Base-by-base conservation (phyloP, 37 sponge, comb jelly and placozoan species). In the Hormiphora californensis region DNA sequence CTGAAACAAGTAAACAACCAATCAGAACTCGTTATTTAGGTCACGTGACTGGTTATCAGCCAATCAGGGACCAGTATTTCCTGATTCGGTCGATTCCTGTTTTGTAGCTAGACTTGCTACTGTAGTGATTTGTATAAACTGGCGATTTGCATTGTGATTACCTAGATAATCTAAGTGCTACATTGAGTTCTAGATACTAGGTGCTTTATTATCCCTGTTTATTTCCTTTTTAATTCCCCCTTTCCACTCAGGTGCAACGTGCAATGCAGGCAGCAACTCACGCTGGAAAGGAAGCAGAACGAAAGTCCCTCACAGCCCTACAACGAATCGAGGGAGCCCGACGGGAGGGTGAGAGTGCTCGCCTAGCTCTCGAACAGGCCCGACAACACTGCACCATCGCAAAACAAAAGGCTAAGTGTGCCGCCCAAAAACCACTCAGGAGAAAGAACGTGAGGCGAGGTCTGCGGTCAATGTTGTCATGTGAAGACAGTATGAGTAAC, bases 191-290 rank as follows among this genome's bases (percentile, higher is more conserved):
- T n/a, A n/a, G n/a, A n/a, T n/a, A n/a, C n/a, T n/a, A n/a, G n/a
- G n/a, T n/a, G n/a, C n/a, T 49, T 49, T 49, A 9, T 49, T 9
- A 49, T 17, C 9, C 53, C 53, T 49, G 53, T 49, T 9, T 9
- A 17, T 17, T 49, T 15, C 53, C 12, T 9, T 49, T 9, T 49
- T 49, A 49, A 49, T 15, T 9, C 15, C 53, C 15, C 15, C 53
- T 49, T 49, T 49, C 15, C 53, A 49, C 53, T 15, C 59, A 73
- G 81, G 81, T 73, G 2, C 81, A 73, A 46, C 7, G 81, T 8
- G 81, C 81, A 19, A 73, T 73, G 81, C 81, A 73, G 81, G 81
- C 81, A 2, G 81, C 81, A 8, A 73, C 81, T 22, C 81, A 73
- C 25, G 81, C 81, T 33, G 81, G 81, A 1, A 73, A 73, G 46